Evolutionary conservation across 2,888 invertebrate genomes (phyloP).

Genomic region (Lochmaea crataegi): DNA sequence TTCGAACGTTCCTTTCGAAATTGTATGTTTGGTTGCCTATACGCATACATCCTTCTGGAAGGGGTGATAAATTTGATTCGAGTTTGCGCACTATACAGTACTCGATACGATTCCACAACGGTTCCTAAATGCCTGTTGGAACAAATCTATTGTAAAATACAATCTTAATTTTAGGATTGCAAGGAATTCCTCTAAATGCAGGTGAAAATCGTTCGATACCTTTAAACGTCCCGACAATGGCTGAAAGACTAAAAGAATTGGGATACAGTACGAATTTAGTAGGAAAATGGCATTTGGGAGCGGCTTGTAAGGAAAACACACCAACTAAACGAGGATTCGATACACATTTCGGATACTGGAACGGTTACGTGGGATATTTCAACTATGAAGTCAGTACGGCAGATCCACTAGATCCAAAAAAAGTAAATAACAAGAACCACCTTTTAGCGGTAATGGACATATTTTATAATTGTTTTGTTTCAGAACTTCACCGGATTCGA

Average conservation of each 20-base stretch:
- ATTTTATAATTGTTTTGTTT: constrained; percentile 34
- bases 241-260: constrained; percentile 71
- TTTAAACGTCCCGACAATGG: constrained; percentile 66
- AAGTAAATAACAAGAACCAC: constrained; percentile 20
- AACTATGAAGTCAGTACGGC: constrained; percentile 55
- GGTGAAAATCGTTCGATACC: constrained; percentile 80
- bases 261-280: constrained; percentile 82
- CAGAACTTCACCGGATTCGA: constrained; percentile 66
- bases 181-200: constrained; percentile 74
- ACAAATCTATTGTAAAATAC: background rate
- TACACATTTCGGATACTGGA: constrained; percentile 86
- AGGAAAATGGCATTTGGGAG: constrained; percentile 91
- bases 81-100: too few relatives aligned
- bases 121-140: too few relatives aligned
- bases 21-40: too few relatives aligned
- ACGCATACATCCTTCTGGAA: too few relatives aligned
- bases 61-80: too few relatives aligned
- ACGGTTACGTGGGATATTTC: constrained; percentile 84
- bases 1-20: too few relatives aligned
- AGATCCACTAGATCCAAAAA: constrained; percentile 21
- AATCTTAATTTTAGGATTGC: constrained; percentile 62
- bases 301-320: constrained; percentile 73
- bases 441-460: background rate
- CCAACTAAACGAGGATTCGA: constrained; percentile 83
- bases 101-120: too few relatives aligned